A percentile compares a stretch with the other conserved stretches of the same genome.
phyloP scores from a whole-genome alignment of 2,888 invertebrate species.

The Orgyia antiqua region DNA sequence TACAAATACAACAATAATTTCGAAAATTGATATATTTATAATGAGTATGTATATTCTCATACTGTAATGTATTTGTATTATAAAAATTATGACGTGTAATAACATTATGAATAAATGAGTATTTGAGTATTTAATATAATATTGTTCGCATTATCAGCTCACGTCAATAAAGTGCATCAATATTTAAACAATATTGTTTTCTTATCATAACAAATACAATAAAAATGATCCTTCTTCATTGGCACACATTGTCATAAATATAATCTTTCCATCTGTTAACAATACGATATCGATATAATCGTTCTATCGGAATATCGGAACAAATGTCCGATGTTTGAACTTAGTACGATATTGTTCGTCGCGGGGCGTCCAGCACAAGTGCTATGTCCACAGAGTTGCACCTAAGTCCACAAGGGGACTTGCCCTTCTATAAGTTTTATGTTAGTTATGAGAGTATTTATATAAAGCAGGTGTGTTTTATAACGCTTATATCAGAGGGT shows the following conservation, averaged over 20 bases:
- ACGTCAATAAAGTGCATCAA: too few relatives aligned
- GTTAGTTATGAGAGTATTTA: conserved; percentile 15
- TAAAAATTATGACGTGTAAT: too few relatives aligned
- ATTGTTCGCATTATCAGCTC: too few relatives aligned
- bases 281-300: conserved; percentile 18
- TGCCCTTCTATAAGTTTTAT: conserved; percentile 21
- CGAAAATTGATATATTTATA: too few relatives aligned
- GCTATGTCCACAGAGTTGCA: conserved; percentile 45
- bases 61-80: too few relatives aligned
- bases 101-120: too few relatives aligned
- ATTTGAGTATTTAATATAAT: too few relatives aligned
- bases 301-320: conserved; percentile 9
- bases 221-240: conserved; percentile 5
- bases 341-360: conserved; percentile 29
- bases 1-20: too few relatives aligned
- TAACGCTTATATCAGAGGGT: background rate
- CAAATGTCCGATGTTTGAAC: conserved; percentile 28
- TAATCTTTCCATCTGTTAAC: conserved; percentile 21
- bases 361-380: conserved; percentile 44
- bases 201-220: background rate
- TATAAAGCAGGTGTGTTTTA: conserved; percentile 9
- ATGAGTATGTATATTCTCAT: too few relatives aligned
- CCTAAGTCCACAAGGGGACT: conserved; percentile 24
- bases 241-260: conserved; percentile 8
- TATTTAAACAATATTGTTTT: too few relatives aligned